Conservation (phyloP, 2,888 invertebrate genomes). For the Stegana nigrithorax region DNA sequence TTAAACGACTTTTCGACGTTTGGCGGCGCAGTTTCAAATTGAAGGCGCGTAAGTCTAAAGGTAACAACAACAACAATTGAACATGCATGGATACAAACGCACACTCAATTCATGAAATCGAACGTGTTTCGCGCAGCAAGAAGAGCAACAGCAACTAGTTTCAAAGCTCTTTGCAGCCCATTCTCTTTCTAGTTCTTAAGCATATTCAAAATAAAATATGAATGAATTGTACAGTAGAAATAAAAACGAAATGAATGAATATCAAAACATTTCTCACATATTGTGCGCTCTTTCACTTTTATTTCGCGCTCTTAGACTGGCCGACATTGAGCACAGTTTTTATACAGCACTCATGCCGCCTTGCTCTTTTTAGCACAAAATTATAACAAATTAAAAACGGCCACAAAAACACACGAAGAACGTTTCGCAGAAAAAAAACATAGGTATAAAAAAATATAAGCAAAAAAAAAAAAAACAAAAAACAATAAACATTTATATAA, state of each 20-base stretch:
- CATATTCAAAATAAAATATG: conserved; percentile 15
- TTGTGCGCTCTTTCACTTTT: conserved; percentile 27
- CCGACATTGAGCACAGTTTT: too few species aligned
- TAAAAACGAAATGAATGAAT: conserved; percentile 59
- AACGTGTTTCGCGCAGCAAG: conserved; percentile 54
- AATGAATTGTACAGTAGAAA: conserved; percentile 50
- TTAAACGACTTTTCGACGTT: too few species aligned
- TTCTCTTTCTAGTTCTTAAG: background rate
- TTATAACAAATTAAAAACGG: background rate
- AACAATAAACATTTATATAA: too few species aligned
- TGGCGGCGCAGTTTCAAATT: background rate
- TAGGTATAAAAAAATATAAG: background rate
- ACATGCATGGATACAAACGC: background rate
- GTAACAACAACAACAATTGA: conserved; percentile 21
- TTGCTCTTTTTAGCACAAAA: background rate
- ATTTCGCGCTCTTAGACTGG: conserved; percentile 27
- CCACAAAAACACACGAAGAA: background rate
- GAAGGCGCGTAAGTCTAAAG: background rate
- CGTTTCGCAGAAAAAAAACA: background rate
- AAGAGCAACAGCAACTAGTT: too few species aligned
- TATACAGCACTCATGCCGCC: background rate
- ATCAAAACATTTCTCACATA: conserved; percentile 39
- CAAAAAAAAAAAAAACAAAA: background rate
- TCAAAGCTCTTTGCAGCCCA: too few species aligned
- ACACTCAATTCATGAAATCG: conserved; percentile 56